Evolutionary conservation across 2,797 vertebrate species (phyloP).

Genomic region (Scarus forsteni): DNA sequence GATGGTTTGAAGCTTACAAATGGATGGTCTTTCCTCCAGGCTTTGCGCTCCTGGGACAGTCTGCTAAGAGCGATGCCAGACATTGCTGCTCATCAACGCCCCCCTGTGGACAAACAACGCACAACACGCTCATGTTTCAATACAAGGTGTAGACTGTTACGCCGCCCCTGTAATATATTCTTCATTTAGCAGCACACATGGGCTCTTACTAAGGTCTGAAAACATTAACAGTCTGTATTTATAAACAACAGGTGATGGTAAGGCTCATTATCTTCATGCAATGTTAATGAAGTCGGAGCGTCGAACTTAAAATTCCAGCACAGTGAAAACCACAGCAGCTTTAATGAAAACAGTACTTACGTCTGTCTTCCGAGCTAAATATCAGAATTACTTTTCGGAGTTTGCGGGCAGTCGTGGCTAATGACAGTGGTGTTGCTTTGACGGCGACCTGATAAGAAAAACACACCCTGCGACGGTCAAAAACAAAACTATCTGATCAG

Average conservation of each 20-base stretch:
- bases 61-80: constrained; percentile 86
- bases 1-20: constrained; percentile 71
- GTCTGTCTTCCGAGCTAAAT: constrained; percentile 36
- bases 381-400: constrained; percentile 5
- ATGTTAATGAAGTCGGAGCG: not conserved
- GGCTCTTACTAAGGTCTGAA: fast-evolving
- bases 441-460: constrained; percentile 54
- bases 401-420: constrained; percentile 30
- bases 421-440: constrained; percentile 49
- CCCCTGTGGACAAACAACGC: constrained; percentile 70
- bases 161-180: fast-evolving
- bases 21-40: constrained; percentile 85
- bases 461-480: constrained; percentile 61
- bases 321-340: not conserved
- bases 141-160: not conserved
- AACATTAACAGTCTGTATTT: not conserved
- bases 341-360: constrained; percentile 39
- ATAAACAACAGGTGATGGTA: too few relatives aligned
- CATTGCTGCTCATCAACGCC: constrained; percentile 85
- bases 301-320: not conserved
- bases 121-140: constrained; percentile 38
- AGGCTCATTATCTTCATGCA: not conserved
- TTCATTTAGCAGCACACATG: fast-evolving
- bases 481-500: constrained; percentile 28
- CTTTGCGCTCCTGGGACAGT: constrained; percentile 86